phyloP scores from a whole-genome alignment of 92 coral and sea anemone genomes.

The Paragorgia papillata region DNA sequence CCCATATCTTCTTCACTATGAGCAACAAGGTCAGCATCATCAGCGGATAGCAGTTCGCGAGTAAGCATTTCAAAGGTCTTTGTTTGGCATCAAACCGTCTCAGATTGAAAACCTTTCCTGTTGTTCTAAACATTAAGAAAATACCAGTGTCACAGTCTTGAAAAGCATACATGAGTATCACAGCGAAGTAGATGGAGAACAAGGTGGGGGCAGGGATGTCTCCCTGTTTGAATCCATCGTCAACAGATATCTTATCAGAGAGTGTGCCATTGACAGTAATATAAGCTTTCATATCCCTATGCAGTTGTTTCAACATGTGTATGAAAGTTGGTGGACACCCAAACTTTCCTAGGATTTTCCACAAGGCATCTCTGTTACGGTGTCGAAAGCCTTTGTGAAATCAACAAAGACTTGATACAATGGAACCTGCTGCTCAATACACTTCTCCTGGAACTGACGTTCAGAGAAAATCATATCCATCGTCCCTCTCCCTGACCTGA shows the following conservation, averaged over 20 bases:
- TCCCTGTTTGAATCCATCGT: conserved; percentile 42
- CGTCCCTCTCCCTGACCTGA: too few relatives aligned
- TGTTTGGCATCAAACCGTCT: not conserved
- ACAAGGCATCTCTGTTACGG: conserved; percentile 28
- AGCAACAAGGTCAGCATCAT: conserved; percentile 24
- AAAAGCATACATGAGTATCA: conserved; percentile 35
- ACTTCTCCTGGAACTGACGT: too few relatives aligned
- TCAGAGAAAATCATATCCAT: too few relatives aligned
- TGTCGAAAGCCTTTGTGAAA: too few relatives aligned
- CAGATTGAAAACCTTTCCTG: conserved; percentile 37
- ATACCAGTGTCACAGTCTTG: conserved; percentile 30
- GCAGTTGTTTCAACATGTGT: conserved; percentile 19
- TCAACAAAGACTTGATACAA: too few relatives aligned
- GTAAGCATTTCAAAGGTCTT: conserved; percentile 8
- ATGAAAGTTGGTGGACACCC: conserved; percentile 24
- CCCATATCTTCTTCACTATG: conserved; percentile 22
- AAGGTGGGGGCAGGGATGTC: conserved; percentile 18
- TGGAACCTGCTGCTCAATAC: too few relatives aligned
- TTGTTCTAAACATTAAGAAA: conserved; percentile 27
- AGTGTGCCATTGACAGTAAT: not conserved
- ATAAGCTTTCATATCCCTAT: conserved; percentile 9
- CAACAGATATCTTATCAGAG: conserved; percentile 17
- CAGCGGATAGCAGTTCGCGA: conserved; percentile 30
- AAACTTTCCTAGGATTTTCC: conserved; percentile 5
- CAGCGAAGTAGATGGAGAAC: conserved; percentile 33